These are phyloP conservation scores for Holcopasites calliopsidis DNA, from an alignment of 1,140 invertebrate genomes.

Conservation along the genomic window DNA sequence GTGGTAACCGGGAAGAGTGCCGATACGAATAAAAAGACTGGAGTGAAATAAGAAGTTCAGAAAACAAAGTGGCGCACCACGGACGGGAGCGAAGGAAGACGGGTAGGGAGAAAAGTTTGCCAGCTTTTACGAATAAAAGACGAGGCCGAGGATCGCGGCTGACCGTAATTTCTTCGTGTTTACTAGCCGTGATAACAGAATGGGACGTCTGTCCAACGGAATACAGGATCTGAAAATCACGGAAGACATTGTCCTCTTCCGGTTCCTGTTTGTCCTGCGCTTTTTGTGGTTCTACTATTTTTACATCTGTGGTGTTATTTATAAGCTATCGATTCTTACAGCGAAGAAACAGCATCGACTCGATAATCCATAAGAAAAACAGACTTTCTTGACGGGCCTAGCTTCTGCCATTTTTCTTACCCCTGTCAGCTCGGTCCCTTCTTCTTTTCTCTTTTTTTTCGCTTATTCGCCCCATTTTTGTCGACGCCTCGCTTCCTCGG, in stretches of 20 bases:
- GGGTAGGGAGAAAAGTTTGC: not conserved
- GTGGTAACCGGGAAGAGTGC: too few relatives aligned
- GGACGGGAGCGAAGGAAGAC: not conserved
- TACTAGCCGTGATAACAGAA: slow-evolving; percentile 39
- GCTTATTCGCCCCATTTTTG: slow-evolving; percentile 21
- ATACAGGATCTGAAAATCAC: slow-evolving; percentile 22
- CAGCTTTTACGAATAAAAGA: slow-evolving; percentile 36
- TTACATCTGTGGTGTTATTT: not conserved
- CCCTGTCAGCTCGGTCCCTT: not conserved
- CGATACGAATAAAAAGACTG: not conserved
- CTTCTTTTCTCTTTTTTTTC: not conserved
- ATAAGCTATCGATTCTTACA: too few relatives aligned
- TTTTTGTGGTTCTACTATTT: slow-evolving; percentile 7
- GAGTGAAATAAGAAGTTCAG: not conserved
- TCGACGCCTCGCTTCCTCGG: not conserved
- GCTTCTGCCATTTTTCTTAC: slow-evolving; percentile 18
- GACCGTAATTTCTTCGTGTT: slow-evolving; percentile 36
- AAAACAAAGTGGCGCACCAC: not conserved
- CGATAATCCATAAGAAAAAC: slow-evolving; percentile 28
- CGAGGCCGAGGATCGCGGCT: slow-evolving; percentile 16
- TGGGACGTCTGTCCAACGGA: slow-evolving; percentile 17
- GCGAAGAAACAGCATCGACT: slow-evolving; percentile 5
- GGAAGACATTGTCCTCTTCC: not conserved
- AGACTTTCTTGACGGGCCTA: slow-evolving; percentile 1
- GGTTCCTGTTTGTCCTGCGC: not conserved